phyloP scores from a whole-genome alignment of 2,888 invertebrate species.

The Hypercompe scribonia region DNA sequence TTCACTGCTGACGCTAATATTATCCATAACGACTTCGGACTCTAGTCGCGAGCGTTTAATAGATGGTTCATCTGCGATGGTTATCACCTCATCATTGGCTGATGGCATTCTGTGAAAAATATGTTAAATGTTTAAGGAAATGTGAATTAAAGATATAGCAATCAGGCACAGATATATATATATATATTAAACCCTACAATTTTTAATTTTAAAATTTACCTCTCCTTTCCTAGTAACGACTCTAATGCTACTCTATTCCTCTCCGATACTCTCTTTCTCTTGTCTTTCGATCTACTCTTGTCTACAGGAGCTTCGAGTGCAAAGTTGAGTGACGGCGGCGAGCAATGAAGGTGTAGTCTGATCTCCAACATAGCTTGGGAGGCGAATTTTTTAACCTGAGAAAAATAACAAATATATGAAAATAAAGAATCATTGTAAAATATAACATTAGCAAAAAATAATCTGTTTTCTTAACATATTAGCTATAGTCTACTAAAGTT shows the following conservation, averaged over 20 bases:
- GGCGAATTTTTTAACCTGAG: constrained; percentile 74
- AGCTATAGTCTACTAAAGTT: too few species aligned
- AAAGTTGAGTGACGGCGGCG: constrained; percentile 74
- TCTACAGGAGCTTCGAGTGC: constrained; percentile 57
- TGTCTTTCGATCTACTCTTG: constrained; percentile 49
- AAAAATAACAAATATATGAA: constrained; percentile 22
- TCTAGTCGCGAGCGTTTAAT: constrained; percentile 65
- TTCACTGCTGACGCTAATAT: constrained; percentile 75
- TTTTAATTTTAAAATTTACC: constrained; percentile 53
- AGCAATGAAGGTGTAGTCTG: constrained; percentile 75
- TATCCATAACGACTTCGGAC: constrained; percentile 56
- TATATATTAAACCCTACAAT: background rate
- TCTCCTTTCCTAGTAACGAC: constrained; percentile 65
- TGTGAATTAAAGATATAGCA: background rate
- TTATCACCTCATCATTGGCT: constrained; percentile 55
- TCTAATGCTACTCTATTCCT: constrained; percentile 71
- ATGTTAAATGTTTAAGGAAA: background rate
- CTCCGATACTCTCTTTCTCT: constrained; percentile 66
- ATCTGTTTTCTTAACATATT: too few species aligned
- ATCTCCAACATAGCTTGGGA: constrained; percentile 75
- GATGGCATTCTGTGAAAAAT: constrained; percentile 58
- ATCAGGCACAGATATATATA: background rate
- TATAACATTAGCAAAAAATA: too few species aligned
- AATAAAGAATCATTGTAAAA: too few species aligned
- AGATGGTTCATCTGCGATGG: constrained; percentile 67